Evolutionary conservation across 2,888 invertebrate genomes (phyloP).

Genomic region (Mechanitis messenoides): DNA sequence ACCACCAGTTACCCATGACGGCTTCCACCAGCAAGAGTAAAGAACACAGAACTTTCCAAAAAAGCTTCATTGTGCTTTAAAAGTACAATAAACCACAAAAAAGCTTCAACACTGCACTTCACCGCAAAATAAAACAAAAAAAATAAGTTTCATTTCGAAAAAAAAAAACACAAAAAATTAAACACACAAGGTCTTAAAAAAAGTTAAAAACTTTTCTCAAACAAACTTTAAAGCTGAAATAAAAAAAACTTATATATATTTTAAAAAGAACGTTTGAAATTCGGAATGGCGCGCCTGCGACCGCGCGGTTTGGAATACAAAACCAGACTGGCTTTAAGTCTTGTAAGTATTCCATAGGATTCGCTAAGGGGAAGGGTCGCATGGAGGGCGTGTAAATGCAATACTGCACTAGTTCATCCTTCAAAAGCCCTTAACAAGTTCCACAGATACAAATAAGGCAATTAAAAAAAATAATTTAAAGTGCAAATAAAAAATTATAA

Average conservation of each 20-base stretch:
- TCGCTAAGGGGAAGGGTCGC: slow-evolving; percentile 74
- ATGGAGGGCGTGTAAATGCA: slow-evolving; percentile 72
- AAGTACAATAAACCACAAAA: slow-evolving; percentile 38
- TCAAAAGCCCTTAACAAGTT: slow-evolving; percentile 53
- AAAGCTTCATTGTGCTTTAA: slow-evolving; percentile 60
- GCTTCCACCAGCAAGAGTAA: slow-evolving; percentile 56
- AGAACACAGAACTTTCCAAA: slow-evolving; percentile 62
- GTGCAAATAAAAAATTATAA: slow-evolving; percentile 6
- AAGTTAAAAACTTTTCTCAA: slow-evolving; percentile 56
- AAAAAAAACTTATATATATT: slow-evolving; percentile 41
- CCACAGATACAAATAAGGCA: neutral
- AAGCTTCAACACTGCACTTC: slow-evolving; percentile 41
- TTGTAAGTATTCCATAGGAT: slow-evolving; percentile 74
- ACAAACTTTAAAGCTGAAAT: slow-evolving; percentile 38
- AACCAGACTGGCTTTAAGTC: slow-evolving; percentile 73
- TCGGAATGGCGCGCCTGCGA: slow-evolving; percentile 61
- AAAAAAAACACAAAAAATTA: slow-evolving; percentile 53
- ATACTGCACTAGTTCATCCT: slow-evolving; percentile 67
- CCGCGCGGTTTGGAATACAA: slow-evolving; percentile 68
- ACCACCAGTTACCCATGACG: slow-evolving; percentile 68
- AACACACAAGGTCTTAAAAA: slow-evolving; percentile 48
- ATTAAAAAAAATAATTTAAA: slow-evolving; percentile 29
- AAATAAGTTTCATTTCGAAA: slow-evolving; percentile 38
- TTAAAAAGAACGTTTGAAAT: slow-evolving; percentile 40
- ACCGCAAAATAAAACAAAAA: slow-evolving; percentile 37